Evolutionary conservation across 2,113 vertebrate genomes (phyloP), one percentile per base, ranked within the genome.

Genomic region (Grus americana): DNA sequence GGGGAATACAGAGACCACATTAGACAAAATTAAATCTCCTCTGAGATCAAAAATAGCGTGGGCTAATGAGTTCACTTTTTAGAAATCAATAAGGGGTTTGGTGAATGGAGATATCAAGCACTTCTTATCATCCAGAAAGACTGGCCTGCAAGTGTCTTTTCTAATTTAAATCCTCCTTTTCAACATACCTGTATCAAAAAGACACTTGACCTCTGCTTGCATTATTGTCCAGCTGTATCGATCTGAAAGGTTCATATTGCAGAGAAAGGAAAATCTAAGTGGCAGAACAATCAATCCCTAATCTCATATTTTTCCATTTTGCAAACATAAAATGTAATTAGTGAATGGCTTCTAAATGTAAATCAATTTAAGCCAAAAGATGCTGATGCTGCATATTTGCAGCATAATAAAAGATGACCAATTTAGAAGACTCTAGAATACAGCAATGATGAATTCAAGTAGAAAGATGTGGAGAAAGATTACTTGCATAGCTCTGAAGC

Each of bases 1-100:
- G 57, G 92, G 42, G 81, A 88, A 95, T 90, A 93, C 71, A 93
- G 88, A 92, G 93, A 82, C 88, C 93, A 92, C 90, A 70, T 93
- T 89, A 97, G 91, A 96, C 80, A 95, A 98, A 97, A 94, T 87
- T 92, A 96, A 82, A 90, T 92, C 97, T 94, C 93, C 91, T 95
- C 88, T 42, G 81, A 95, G 83, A 90, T 23, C 3, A 38, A 91
- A 94, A 95, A 96, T 85, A 47, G 38, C 17, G 5, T 93, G 94
- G 78, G 73, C 85, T 71, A 94, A 84, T 88, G 79, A 49, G 91
- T 92, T 96, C 19, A 13, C 85, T 92, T 84, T 94, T 83, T 79
- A 92, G 91, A 96, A 87, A 97, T 96, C 92, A 97, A 62, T 96
- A 80, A 93, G 70, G 55, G 50, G 88, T 97, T 97, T 89, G 95